Evolutionary conservation across 92 coral and sea anemone species (phyloP).

Genomic region (Ricordea florida): DNA sequence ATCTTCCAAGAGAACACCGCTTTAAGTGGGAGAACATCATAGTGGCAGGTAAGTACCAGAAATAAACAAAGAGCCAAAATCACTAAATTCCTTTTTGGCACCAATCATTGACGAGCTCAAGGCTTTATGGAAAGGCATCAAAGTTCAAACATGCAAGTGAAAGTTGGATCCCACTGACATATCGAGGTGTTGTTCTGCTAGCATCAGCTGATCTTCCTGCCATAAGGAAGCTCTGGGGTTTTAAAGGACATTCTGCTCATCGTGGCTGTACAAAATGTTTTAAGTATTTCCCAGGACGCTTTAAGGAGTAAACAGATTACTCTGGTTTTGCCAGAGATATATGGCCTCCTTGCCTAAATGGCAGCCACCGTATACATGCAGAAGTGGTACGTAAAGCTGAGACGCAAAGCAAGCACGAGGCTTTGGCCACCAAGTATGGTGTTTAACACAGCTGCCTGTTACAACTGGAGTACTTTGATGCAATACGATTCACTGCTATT

Average conservation of each 20-base stretch:
- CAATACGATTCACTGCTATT: not conserved
- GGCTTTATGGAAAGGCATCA: slow-evolving; percentile 24
- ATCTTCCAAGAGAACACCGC: slow-evolving; percentile 50
- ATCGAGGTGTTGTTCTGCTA: not conserved
- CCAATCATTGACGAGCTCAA: slow-evolving; percentile 26
- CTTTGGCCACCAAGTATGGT: slow-evolving; percentile 37
- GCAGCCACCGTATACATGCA: slow-evolving; percentile 1
- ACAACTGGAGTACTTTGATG: slow-evolving; percentile 18
- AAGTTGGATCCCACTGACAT: not conserved
- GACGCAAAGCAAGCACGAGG: slow-evolving; percentile 7
- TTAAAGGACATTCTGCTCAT: slow-evolving; percentile 24
- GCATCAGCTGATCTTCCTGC: slow-evolving; percentile 30
- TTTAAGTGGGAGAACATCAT: slow-evolving; percentile 39
- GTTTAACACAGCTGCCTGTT: slow-evolving; percentile 21
- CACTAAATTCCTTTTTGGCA: slow-evolving; percentile 1
- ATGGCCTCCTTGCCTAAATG: slow-evolving; percentile 3
- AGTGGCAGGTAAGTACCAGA: slow-evolving; percentile 38
- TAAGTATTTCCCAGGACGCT: slow-evolving; percentile 3
- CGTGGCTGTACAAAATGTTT: slow-evolving; percentile 21
- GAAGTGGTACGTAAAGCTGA: not conserved
- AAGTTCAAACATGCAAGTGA: slow-evolving; percentile 14
- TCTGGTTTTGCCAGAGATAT: slow-evolving; percentile 1
- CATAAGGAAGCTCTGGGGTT: slow-evolving; percentile 17
- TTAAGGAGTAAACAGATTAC: slow-evolving; percentile 5
- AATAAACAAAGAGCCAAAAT: slow-evolving; percentile 39